Percentiles rank a stretch among this genome's conserved stretches.
Conservation (phyloP, 1,140 invertebrate genomes). For the Venturia canescens region DNA sequence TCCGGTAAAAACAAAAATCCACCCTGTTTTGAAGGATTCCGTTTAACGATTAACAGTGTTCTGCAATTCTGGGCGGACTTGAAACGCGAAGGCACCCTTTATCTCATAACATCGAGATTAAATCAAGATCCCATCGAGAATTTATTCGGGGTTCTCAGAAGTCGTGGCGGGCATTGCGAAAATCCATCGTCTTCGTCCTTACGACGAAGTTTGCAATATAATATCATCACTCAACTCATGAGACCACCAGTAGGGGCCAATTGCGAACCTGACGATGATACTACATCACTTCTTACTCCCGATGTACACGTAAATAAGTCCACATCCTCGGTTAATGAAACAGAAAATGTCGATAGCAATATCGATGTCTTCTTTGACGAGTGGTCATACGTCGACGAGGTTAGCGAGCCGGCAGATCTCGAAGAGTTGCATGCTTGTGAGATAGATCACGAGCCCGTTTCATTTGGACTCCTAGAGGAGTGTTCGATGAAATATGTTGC, state of each 20-base stretch:
- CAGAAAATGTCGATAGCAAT: conserved; percentile 18
- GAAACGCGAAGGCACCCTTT: neutral
- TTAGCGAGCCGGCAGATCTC: neutral
- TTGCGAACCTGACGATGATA: no score
- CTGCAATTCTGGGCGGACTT: neutral
- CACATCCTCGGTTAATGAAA: neutral
- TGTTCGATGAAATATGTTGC: conserved; percentile 46
- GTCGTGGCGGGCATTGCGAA: conserved; percentile 42
- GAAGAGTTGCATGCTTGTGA: no score
- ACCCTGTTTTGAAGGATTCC: neutral
- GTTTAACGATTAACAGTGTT: neutral
- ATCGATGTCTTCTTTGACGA: conserved; percentile 16
- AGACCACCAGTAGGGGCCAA: conserved; percentile 16
- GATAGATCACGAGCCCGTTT: neutral
- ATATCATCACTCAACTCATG: conserved; percentile 33
- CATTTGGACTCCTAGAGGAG: conserved; percentile 21
- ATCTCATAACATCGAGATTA: conserved; percentile 46
- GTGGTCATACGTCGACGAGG: conserved; percentile 1
- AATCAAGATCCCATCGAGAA: conserved; percentile 57
- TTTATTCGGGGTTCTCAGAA: conserved; percentile 48
- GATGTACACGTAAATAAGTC: no score
- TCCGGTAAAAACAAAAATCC: neutral
- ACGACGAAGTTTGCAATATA: conserved; percentile 50
- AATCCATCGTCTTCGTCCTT: conserved; percentile 50
- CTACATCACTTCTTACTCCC: no score